Evolutionary conservation across 2,888 invertebrate genomes (phyloP).

Genomic region (Harpalus rufipes): DNA sequence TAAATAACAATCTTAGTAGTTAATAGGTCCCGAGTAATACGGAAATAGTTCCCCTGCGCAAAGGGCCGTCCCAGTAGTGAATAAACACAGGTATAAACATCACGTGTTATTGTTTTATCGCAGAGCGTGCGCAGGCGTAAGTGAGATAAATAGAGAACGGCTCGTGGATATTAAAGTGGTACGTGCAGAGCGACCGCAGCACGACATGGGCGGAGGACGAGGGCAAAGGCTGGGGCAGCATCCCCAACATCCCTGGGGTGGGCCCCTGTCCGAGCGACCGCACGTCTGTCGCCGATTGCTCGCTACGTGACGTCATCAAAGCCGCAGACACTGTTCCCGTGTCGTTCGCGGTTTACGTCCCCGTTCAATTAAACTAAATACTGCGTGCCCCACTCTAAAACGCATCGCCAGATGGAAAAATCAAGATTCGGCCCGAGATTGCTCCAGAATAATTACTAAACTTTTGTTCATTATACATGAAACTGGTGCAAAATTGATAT

Average conservation of each 20-base stretch:
- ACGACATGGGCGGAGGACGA: slow-evolving; percentile 68
- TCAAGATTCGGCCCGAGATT: slow-evolving; percentile 26
- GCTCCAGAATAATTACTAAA: slow-evolving; percentile 35
- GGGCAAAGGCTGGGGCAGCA: slow-evolving; percentile 45
- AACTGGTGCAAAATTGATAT: slow-evolving; percentile 39
- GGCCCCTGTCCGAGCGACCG: slow-evolving; percentile 73
- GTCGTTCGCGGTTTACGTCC: slow-evolving; percentile 67
- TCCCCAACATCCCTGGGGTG: slow-evolving; percentile 63
- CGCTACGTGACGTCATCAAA: slow-evolving; percentile 76
- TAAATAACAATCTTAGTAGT: slow-evolving; percentile 46
- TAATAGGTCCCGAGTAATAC: slow-evolving; percentile 4
- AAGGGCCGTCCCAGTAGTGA: slow-evolving; percentile 21
- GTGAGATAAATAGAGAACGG: slow-evolving; percentile 75
- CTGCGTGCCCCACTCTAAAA: slow-evolving; percentile 52
- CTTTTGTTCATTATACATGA: slow-evolving; percentile 47
- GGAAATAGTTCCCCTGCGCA: slow-evolving; percentile 39
- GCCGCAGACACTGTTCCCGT: slow-evolving; percentile 71
- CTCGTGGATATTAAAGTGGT: slow-evolving; percentile 76
- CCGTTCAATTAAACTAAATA: slow-evolving; percentile 72
- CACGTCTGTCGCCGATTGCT: slow-evolving; percentile 76
- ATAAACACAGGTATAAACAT: slow-evolving; percentile 64
- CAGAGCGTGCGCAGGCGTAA: slow-evolving; percentile 72
- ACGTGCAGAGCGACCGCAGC: slow-evolving; percentile 77
- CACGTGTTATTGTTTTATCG: slow-evolving; percentile 72
- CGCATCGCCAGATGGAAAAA: slow-evolving; percentile 23